These are phyloP conservation scores for Notolabrus celidotus DNA, from an alignment of 2,797 vertebrate species.

Conservation along the genomic window DNA sequence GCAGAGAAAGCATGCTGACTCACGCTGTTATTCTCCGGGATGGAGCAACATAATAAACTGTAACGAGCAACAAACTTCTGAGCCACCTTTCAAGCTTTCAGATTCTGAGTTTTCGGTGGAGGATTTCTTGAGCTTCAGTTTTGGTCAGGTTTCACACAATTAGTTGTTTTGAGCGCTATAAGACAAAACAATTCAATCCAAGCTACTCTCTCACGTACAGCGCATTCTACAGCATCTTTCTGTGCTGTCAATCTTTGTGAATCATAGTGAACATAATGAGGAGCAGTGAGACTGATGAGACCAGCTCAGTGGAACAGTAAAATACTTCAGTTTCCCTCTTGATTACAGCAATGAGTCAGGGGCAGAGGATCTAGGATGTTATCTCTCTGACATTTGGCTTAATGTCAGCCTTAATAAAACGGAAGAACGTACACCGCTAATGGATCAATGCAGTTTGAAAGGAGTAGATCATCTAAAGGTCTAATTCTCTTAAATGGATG, in stretches of 20 bases:
- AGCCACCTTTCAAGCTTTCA: background rate
- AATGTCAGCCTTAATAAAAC: slow-evolving; percentile 55
- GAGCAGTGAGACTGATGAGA: slow-evolving; percentile 48
- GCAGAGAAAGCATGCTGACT: background rate
- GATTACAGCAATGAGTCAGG: slow-evolving; percentile 50
- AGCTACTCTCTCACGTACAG: background rate
- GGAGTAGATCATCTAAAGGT: slow-evolving; percentile 49
- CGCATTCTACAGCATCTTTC: background rate
- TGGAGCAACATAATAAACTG: background rate
- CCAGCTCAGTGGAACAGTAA: slow-evolving; percentile 9
- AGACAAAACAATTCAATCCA: background rate
- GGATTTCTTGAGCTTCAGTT: background rate
- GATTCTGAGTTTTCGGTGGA: background rate
- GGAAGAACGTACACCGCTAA: slow-evolving; percentile 14
- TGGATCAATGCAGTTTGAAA: slow-evolving; percentile 53
- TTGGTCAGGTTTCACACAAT: background rate
- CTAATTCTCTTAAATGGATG: slow-evolving; percentile 8
- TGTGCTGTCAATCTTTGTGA: slow-evolving; percentile 24
- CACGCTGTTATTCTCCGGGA: background rate
- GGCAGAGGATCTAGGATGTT: slow-evolving; percentile 35
- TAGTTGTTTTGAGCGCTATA: background rate
- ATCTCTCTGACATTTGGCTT: slow-evolving; percentile 63
- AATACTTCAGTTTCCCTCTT: slow-evolving; percentile 42
- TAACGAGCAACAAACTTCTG: background rate
- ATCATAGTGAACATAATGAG: slow-evolving; percentile 52